A percentile compares a stretch with the other conserved stretches of the same genome.
Evolutionary conservation across 2,888 invertebrate species (phyloP).

Genomic region (Thalpophila matura): DNA sequence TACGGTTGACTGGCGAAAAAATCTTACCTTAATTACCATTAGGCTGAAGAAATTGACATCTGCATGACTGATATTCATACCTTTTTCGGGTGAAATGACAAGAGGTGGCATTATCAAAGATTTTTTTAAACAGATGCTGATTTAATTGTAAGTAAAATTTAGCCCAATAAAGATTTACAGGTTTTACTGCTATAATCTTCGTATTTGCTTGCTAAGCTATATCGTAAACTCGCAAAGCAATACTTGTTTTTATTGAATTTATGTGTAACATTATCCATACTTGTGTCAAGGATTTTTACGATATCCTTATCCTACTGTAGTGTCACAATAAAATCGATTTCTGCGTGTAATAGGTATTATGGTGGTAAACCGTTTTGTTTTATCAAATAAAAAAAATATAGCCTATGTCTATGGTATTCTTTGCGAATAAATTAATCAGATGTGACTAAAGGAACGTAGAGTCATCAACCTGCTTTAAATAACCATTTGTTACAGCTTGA

Average conservation of each 20-base stretch:
- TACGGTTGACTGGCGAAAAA: slow-evolving; percentile 61
- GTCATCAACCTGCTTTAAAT: slow-evolving; percentile 14
- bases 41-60: slow-evolving; percentile 36
- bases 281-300: slow-evolving; percentile 33
- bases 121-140: too few relatives aligned
- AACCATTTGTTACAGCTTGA: slow-evolving; percentile 8
- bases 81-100: slow-evolving; percentile 14
- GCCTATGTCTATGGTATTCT: neutral
- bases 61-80: slow-evolving; percentile 18
- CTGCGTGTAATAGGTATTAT: neutral
- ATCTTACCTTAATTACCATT: slow-evolving; percentile 60
- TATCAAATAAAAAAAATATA: too few relatives aligned
- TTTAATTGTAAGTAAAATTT: too few relatives aligned
- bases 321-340: neutral
- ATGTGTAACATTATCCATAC: slow-evolving; percentile 17
- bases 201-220: slow-evolving; percentile 15
- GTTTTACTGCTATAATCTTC: slow-evolving; percentile 25
- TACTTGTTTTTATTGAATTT: slow-evolving; percentile 38
- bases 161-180: neutral
- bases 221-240: slow-evolving; percentile 41
- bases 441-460: neutral
- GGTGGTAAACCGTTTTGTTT: neutral
- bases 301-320: neutral
- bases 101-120: too few relatives aligned
- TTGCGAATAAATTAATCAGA: neutral